A percentile compares a stretch with the other conserved stretches of the same genome.
These are phyloP conservation scores for Aleiodes testaceus DNA, from an alignment of 2,888 invertebrate genomes.

Conservation along the genomic window DNA sequence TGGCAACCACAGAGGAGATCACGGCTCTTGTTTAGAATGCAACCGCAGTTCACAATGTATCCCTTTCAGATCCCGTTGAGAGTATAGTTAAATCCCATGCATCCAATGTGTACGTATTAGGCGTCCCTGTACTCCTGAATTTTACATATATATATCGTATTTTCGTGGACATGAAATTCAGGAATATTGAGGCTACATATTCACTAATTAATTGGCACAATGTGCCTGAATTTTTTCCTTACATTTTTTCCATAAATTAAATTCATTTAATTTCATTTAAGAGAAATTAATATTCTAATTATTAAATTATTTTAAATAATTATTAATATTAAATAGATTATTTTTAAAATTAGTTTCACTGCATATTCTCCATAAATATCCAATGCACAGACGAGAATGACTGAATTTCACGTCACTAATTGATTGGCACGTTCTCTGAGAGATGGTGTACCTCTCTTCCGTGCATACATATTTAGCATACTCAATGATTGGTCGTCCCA, in stretches of 20 bases:
- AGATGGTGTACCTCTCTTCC: conserved; percentile 47
- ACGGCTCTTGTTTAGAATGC: conserved; percentile 63
- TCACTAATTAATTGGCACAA: too few species aligned
- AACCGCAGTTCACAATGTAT: conserved; percentile 58
- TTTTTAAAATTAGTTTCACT: too few species aligned
- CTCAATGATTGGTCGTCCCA: conserved; percentile 62
- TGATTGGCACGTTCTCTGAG: conserved; percentile 63
- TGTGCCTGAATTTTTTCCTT: too few species aligned
- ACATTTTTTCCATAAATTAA: too few species aligned
- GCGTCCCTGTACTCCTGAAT: not conserved
- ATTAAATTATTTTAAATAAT: too few species aligned
- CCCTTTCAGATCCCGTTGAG: conserved; percentile 52
- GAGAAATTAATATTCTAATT: too few species aligned
- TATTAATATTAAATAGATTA: too few species aligned
- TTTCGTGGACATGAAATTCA: not conserved
- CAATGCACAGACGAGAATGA: too few species aligned
- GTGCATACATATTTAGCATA: conserved; percentile 66
- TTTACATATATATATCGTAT: not conserved
- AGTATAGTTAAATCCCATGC: too few species aligned
- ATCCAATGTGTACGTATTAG: not conserved
- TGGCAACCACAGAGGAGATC: conserved; percentile 51
- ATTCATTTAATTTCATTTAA: too few species aligned
- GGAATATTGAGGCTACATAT: not conserved
- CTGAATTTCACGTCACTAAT: conserved; percentile 56
- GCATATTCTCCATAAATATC: too few species aligned